phyloP scores from a whole-genome alignment of 1,140 invertebrate species.

The Sinella curviseta region DNA sequence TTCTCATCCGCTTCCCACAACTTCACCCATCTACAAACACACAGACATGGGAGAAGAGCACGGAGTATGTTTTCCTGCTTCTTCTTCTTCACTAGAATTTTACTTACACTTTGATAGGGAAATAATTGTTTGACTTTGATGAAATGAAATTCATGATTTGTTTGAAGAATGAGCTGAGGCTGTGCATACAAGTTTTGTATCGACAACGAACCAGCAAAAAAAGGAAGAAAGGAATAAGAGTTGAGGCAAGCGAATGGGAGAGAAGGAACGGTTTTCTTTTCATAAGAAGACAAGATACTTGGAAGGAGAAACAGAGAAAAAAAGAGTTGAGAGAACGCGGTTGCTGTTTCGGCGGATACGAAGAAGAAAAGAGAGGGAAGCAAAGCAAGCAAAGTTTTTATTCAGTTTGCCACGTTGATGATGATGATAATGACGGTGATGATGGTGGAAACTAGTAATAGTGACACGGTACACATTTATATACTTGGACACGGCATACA shows the following conservation, averaged over 20 bases:
- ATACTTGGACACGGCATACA: no score
- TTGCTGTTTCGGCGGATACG: no score
- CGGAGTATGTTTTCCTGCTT: background rate
- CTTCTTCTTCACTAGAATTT: background rate
- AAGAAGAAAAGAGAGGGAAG: background rate
- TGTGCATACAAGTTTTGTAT: background rate
- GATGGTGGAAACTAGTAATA: background rate
- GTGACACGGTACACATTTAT: no score
- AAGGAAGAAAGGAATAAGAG: background rate
- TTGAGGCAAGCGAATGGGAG: no score
- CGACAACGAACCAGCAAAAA: background rate
- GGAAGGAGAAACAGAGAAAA: no score
- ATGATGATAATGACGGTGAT: background rate
- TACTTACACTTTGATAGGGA: constrained; percentile 25
- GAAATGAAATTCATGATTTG: constrained; percentile 27
- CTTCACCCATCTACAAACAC: constrained; percentile 1
- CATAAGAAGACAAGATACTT: no score
- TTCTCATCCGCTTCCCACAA: constrained; percentile 20
- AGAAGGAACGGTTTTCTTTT: no score
- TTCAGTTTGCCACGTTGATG: background rate
- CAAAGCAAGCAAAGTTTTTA: constrained; percentile 17
- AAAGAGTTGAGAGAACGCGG: no score
- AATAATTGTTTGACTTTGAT: constrained; percentile 28
- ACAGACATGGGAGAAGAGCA: no score
- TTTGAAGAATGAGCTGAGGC: constrained; percentile 15